Conservation (phyloP, 2,888 invertebrate species). For the Ectemnius lituratus region DNA sequence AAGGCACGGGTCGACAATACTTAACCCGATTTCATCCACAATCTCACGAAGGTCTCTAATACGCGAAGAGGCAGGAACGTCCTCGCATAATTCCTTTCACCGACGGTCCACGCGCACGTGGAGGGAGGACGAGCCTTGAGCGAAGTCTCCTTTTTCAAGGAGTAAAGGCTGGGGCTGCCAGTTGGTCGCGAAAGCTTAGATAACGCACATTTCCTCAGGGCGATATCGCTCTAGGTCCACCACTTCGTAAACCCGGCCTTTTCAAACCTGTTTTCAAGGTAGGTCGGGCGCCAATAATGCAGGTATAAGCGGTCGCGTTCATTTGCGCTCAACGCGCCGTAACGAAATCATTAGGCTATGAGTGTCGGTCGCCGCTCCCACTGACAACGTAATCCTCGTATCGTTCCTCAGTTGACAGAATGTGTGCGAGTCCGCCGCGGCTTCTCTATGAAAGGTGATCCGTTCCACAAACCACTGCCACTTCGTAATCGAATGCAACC, state of each 20-base stretch:
- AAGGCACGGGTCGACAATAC: neutral
- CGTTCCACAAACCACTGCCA: slow-evolving; percentile 21
- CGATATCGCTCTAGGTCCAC: slow-evolving; percentile 10
- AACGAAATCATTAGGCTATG: slow-evolving; percentile 62
- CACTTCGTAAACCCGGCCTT: slow-evolving; percentile 20
- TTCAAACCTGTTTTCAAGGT: slow-evolving; percentile 56
- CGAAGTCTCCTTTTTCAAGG: slow-evolving; percentile 48
- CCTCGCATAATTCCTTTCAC: slow-evolving; percentile 54
- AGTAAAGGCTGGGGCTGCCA: slow-evolving; percentile 21
- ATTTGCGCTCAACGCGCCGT: slow-evolving; percentile 64
- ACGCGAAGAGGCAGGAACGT: slow-evolving; percentile 26
- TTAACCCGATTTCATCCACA: neutral
- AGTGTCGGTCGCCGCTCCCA: slow-evolving; percentile 42
- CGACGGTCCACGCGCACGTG: neutral
- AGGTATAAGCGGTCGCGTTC: slow-evolving; percentile 30
- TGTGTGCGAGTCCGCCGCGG: slow-evolving; percentile 30
- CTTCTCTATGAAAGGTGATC: slow-evolving; percentile 30
- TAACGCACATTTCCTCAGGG: slow-evolving; percentile 42
- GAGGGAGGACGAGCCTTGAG: slow-evolving; percentile 33
- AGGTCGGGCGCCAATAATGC: slow-evolving; percentile 42
- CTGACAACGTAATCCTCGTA: slow-evolving; percentile 45
- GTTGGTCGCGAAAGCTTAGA: slow-evolving; percentile 40
- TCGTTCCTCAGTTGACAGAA: slow-evolving; percentile 33
- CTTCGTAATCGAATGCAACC: slow-evolving; percentile 14
- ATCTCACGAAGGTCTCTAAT: slow-evolving; percentile 9